Evolutionary conservation across 2,888 invertebrate species (phyloP).

Genomic region (Nemotelus nigrinus): DNA sequence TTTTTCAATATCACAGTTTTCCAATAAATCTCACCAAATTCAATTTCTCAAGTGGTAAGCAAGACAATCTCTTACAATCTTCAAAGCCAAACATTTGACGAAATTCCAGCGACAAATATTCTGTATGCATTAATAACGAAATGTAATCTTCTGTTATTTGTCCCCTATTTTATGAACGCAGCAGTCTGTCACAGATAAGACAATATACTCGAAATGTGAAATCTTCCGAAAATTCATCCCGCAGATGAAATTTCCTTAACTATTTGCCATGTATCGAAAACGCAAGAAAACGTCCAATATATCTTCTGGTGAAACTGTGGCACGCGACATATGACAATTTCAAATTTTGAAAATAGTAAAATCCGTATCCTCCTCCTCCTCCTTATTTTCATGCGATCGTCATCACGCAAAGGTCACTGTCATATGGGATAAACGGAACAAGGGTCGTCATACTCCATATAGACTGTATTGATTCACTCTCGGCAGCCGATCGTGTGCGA

Average conservation of each 20-base stretch:
- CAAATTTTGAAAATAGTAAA: conserved; percentile 35
- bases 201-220: not conserved
- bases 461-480: conserved; percentile 23
- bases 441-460: not conserved
- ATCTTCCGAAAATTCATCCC: conserved; percentile 43
- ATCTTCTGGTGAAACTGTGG: conserved; percentile 47
- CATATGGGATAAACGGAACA: not conserved
- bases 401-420: conserved; percentile 21
- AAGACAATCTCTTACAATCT: no score
- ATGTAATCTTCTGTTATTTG: conserved; percentile 21
- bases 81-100: no score
- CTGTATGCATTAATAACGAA: conserved; percentile 45
- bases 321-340: conserved; percentile 51
- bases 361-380: conserved; percentile 41
- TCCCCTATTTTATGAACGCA: conserved; percentile 22
- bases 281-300: conserved; percentile 13
- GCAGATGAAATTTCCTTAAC: conserved; percentile 28
- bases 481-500: conserved; percentile 32
- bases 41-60: no score
- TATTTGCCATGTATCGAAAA: conserved; percentile 25
- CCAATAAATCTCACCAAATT: no score
- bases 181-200: conserved; percentile 23
- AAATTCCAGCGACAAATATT: not conserved
- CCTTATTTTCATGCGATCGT: conserved; percentile 38
- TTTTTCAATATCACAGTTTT: no score